These are phyloP conservation scores for Lasioglossum figueresi DNA, from an alignment of 2,888 invertebrate genomes.

Conservation along the genomic window DNA sequence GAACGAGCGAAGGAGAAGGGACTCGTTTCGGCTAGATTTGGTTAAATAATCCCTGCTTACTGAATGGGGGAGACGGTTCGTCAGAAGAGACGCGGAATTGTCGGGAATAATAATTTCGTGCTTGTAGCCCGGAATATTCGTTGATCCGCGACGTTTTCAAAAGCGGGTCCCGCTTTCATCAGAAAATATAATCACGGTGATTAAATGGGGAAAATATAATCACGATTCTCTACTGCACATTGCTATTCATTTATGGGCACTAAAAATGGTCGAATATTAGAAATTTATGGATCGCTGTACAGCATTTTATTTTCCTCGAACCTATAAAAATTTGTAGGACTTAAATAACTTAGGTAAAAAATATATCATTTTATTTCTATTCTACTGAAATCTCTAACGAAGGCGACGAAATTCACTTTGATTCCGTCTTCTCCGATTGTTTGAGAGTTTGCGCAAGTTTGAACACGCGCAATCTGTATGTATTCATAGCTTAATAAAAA, in stretches of 20 bases:
- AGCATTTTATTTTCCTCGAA: background rate
- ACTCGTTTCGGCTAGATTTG: conserved; percentile 69
- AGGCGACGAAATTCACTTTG: background rate
- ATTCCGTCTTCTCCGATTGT: background rate
- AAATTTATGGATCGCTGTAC: too few species aligned
- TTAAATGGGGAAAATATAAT: background rate
- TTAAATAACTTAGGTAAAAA: background rate
- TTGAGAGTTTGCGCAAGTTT: background rate
- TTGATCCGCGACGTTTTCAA: conserved; percentile 45
- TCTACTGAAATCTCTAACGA: background rate
- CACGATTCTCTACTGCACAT: background rate
- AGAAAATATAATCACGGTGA: background rate
- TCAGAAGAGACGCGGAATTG: conserved; percentile 47
- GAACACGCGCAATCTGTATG: background rate
- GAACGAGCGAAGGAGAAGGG: conserved; percentile 47
- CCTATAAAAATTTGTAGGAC: background rate
- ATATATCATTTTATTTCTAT: background rate
- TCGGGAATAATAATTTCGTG: conserved; percentile 66
- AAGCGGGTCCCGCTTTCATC: background rate
- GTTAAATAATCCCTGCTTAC: conserved; percentile 67
- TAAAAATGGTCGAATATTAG: background rate
- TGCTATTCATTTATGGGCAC: too few species aligned
- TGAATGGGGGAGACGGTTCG: conserved; percentile 12
- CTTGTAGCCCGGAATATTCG: conserved; percentile 48
- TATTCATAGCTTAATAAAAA: background rate